Evolutionary conservation across 2,113 vertebrate genomes (phyloP).

Genomic region (Cebidichthys violaceus): DNA sequence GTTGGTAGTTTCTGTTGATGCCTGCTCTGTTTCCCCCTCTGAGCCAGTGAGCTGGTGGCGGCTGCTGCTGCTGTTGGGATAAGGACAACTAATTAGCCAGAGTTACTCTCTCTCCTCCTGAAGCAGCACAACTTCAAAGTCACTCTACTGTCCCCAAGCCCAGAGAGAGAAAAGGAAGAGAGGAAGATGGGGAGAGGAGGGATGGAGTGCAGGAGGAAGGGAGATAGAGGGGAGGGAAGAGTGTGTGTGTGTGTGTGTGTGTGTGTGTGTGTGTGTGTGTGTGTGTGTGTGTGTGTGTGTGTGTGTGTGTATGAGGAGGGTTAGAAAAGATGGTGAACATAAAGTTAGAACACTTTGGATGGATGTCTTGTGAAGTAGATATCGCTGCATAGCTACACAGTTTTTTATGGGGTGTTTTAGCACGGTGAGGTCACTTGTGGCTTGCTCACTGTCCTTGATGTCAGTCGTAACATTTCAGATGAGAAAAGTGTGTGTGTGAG

Average conservation of each 20-base stretch:
- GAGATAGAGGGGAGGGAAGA: slow-evolving; percentile 25
- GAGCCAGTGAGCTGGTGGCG: slow-evolving; percentile 65
- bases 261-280: slow-evolving; percentile 5
- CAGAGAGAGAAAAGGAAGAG: slow-evolving; percentile 42
- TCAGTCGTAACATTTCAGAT: slow-evolving; percentile 39
- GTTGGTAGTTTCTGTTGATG: slow-evolving; percentile 62
- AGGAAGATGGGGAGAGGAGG: slow-evolving; percentile 39
- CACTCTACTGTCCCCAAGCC: slow-evolving; percentile 70
- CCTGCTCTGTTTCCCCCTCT: slow-evolving; percentile 74
- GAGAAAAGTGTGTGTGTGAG: slow-evolving; percentile 21
- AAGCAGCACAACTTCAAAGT: slow-evolving; percentile 77
- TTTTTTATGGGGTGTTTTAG: slow-evolving; percentile 1
- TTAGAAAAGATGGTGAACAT: slow-evolving; percentile 44
- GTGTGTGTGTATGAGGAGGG: slow-evolving; percentile 5
- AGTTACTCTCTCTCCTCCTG: slow-evolving; percentile 75
- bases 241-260: too few species aligned
- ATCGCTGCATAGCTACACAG: background rate
- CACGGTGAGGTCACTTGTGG: slow-evolving; percentile 15
- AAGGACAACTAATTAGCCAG: slow-evolving; percentile 83
- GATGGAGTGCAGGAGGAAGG: slow-evolving; percentile 52
- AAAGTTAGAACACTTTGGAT: slow-evolving; percentile 51
- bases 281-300: slow-evolving; percentile 17
- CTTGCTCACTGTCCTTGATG: slow-evolving; percentile 55
- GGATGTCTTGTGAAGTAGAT: slow-evolving; percentile 38
- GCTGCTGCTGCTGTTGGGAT: slow-evolving; percentile 82